Conservation (phyloP, 2,888 invertebrate species). For the Agrilus cyanescens region DNA sequence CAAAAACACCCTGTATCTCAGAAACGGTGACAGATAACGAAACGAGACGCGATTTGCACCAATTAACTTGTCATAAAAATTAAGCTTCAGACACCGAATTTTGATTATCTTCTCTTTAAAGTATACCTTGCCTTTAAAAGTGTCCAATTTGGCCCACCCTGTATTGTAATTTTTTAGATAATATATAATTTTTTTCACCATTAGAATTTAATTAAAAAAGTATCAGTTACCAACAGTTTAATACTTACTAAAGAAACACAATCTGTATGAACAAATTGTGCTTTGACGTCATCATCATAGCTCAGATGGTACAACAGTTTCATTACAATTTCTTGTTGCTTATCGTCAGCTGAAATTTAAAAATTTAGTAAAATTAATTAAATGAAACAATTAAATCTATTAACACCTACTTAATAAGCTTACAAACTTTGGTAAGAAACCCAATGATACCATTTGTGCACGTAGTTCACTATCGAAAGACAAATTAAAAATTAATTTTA, state of each 20-base stretch:
- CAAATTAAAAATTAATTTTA: slow-evolving; percentile 86
- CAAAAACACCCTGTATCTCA: too few relatives aligned
- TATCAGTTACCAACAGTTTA: neutral
- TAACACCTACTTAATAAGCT: slow-evolving; percentile 62
- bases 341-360: slow-evolving; percentile 52
- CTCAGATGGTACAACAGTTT: slow-evolving; percentile 87
- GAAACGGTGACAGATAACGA: too few relatives aligned
- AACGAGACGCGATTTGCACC: too few relatives aligned
- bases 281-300: slow-evolving; percentile 87
- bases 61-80: too few relatives aligned
- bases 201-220: too few relatives aligned
- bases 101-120: too few relatives aligned
- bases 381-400: slow-evolving; percentile 2
- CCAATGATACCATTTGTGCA: slow-evolving; percentile 80
- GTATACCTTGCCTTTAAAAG: too few relatives aligned
- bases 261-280: slow-evolving; percentile 88
- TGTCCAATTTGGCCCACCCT: too few relatives aligned
- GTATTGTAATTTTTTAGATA: too few relatives aligned
- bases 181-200: too few relatives aligned
- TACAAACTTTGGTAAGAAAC: slow-evolving; percentile 81
- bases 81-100: too few relatives aligned
- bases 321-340: slow-evolving; percentile 65
- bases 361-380: neutral
- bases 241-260: slow-evolving; percentile 69
- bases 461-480: slow-evolving; percentile 86